Base-by-base conservation (phyloP, 2,113 vertebrate species). In the Varanus komodoensis region DNA sequence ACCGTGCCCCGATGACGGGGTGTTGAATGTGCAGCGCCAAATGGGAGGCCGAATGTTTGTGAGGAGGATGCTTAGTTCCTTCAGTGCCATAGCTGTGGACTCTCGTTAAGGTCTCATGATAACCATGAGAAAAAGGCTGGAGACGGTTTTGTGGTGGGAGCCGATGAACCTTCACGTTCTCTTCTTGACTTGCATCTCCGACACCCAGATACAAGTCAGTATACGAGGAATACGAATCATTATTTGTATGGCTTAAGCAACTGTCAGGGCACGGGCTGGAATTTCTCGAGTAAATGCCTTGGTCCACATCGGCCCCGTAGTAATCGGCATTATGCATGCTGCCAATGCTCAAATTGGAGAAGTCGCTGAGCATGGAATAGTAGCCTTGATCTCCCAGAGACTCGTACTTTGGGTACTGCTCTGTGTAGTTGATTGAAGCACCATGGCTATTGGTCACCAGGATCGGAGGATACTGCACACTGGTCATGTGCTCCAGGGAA, bases 391-490 rank as follows among this genome's bases (percentile, higher is more conserved):
- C 99, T 80, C 98, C 98, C 79, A 99, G 94, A 0, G 99, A 99
- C 88, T 99, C 99, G 5, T 99, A 99, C 93, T 99, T 99, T 91
- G 98, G 98, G 87, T 99, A 99, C 95, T 98, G 99, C 92, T 99
- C 98, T 57, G 97, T 92, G 95, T 99, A 99, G 80, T 97, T 98
- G 87, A 99, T 96, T 84, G 99, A 98, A 90, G 98, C 97, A 84
- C 99, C 99, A 64, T 99, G 99, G 96, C 98, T 99, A 91, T 99
- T 99, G 81, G 99, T 99, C 94, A 99, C 99, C 94, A 99, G 96
- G 95, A 99, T 99, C 32, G 99, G 99, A 57, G 99, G 99, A 91
- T 99, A 99, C 92, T 99, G 98, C 94, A 99, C 97, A 93, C 99
- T 99, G 87, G 98, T 97, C 97, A 98, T 98, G 93, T 99, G 98